A percentile compares a stretch with the other conserved stretches of the same genome.
These are phyloP conservation scores for Hydractinia symbiolongicarpus DNA, from an alignment of 30 jellyfish, hydroid and myxozoan genomes.

Conservation along the genomic window DNA sequence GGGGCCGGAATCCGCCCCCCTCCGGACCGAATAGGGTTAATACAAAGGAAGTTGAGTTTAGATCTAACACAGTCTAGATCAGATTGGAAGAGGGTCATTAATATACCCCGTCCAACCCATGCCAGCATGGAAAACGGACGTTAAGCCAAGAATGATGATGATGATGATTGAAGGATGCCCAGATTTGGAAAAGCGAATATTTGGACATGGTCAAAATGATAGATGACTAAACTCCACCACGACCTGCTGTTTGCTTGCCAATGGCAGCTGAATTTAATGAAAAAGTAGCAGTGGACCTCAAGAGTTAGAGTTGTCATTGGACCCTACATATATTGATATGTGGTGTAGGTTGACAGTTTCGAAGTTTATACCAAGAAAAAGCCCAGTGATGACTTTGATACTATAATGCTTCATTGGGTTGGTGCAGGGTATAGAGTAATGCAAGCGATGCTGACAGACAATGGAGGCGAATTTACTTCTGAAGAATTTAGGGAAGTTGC, in stretches of 20 bases:
- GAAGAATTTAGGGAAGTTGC: background rate
- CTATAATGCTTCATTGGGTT: background rate
- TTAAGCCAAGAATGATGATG: too few relatives aligned
- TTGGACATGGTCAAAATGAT: background rate
- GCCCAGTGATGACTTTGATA: background rate
- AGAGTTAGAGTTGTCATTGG: conserved; percentile 1
- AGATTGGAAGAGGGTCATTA: too few relatives aligned
- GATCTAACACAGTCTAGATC: too few relatives aligned
- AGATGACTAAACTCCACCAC: background rate
- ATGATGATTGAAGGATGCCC: too few relatives aligned
- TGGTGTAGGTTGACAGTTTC: conserved; percentile 19
- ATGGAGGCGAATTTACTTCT: background rate
- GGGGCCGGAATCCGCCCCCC: too few relatives aligned
- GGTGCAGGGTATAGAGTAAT: background rate
- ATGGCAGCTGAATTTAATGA: background rate
- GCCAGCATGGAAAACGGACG: too few relatives aligned
- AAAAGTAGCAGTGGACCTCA: conserved; percentile 23
- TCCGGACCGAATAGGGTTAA: too few relatives aligned
- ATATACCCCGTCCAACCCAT: too few relatives aligned
- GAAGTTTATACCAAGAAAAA: background rate
- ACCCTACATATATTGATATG: conserved; percentile 26
- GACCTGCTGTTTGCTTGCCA: conserved; percentile 24
- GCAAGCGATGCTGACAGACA: background rate
- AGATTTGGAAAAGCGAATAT: too few relatives aligned
- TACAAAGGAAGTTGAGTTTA: too few relatives aligned